Conservation (phyloP, 92 coral and sea anemone species). For the Chrysogorgia sp. region DNA sequence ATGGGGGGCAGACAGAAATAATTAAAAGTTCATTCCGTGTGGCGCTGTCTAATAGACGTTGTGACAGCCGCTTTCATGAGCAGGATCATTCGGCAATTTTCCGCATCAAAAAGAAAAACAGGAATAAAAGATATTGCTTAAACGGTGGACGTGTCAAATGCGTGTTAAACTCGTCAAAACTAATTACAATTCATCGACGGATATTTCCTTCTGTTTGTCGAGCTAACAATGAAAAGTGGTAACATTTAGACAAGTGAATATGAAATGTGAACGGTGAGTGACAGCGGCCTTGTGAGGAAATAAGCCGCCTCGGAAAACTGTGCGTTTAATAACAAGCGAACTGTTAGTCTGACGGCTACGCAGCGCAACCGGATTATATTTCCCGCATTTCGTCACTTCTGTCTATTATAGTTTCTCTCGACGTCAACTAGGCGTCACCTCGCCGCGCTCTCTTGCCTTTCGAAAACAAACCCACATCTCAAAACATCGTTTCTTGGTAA, state of each 20-base stretch:
- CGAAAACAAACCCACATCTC: neutral
- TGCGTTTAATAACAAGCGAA: slow-evolving; percentile 33
- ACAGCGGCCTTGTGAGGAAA: neutral
- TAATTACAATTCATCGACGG: slow-evolving; percentile 35
- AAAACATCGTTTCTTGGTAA: neutral
- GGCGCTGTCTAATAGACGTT: slow-evolving; percentile 22
- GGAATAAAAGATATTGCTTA: slow-evolving; percentile 8
- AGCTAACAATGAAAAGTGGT: slow-evolving; percentile 31
- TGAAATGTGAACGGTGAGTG: slow-evolving; percentile 23
- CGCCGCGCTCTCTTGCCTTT: neutral
- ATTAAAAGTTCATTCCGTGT: slow-evolving; percentile 9
- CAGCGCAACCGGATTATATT: neutral
- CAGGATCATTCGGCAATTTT: slow-evolving; percentile 18
- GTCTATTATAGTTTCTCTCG: neutral
- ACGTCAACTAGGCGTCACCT: no score
- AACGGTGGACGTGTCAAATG: slow-evolving; percentile 1
- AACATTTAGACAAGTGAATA: slow-evolving; percentile 42
- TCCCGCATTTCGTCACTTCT: neutral
- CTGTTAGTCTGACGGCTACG: neutral
- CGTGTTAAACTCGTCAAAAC: slow-evolving; percentile 18
- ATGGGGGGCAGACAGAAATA: slow-evolving; percentile 9
- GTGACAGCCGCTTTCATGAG: slow-evolving; percentile 7
- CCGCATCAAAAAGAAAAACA: neutral
- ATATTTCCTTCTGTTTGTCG: slow-evolving; percentile 27
- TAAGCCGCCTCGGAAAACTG: neutral